Percentiles rank a stretch among this genome's conserved stretches.
Conservation (phyloP, 2,797 vertebrate species). For the Hirundo rustica region DNA sequence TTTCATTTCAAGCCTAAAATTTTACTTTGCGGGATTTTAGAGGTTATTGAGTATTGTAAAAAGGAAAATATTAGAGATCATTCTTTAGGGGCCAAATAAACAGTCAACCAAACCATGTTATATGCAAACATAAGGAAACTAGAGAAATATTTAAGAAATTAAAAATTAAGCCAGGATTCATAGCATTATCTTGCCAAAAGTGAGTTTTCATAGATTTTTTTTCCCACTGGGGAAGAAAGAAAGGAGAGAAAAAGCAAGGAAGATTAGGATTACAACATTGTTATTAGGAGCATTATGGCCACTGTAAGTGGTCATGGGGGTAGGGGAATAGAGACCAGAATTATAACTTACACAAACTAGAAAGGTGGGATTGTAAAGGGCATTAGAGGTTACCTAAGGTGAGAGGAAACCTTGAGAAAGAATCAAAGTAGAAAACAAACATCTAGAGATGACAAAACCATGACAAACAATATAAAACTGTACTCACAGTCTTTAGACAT, state of each 20-base stretch:
- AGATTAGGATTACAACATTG: not conserved
- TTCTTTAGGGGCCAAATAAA: not conserved
- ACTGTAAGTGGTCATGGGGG: not conserved
- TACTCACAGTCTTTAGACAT: not conserved
- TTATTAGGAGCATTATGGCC: rapidly evolving
- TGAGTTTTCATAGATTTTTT: not conserved
- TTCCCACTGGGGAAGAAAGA: not conserved
- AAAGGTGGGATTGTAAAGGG: not conserved
- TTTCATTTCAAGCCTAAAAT: not conserved
- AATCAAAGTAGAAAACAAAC: not conserved
- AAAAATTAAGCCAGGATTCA: not conserved
- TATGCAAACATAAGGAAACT: not conserved
- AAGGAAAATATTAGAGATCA: not conserved
- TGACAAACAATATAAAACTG: not conserved
- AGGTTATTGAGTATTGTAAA: not conserved
- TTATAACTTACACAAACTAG: not conserved
- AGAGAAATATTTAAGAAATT: not conserved
- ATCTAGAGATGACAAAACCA: not conserved
- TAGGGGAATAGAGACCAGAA: not conserved
- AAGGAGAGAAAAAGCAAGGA: not conserved
- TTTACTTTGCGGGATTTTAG: not conserved
- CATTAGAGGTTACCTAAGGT: not conserved
- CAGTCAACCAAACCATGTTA: not conserved
- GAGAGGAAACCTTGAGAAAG: not conserved
- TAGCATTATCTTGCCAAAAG: not conserved